These are phyloP conservation scores for Columba janthina DNA, from an alignment of 2,113 vertebrate species.

Conservation along the genomic window DNA sequence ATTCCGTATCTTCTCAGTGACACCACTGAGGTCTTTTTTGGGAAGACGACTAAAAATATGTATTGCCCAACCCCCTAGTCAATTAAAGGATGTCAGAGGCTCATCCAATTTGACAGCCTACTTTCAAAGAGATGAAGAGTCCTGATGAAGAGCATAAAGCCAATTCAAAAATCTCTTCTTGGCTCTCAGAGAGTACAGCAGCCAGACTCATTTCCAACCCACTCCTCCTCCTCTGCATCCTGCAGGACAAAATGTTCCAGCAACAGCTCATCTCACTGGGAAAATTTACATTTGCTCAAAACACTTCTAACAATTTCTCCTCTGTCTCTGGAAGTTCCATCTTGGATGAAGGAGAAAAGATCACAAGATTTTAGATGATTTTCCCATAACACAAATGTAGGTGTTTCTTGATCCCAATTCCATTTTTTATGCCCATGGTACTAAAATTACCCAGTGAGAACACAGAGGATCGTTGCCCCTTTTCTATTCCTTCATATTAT, in stretches of 20 bases:
- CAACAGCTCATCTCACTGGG: slow-evolving; percentile 33
- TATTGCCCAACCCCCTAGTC: neutral
- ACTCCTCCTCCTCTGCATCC: slow-evolving; percentile 52
- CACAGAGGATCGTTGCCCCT: neutral
- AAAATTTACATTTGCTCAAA: slow-evolving; percentile 59
- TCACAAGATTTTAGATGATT: neutral
- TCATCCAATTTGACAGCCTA: slow-evolving; percentile 50
- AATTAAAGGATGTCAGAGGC: slow-evolving; percentile 36
- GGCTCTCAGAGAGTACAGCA: slow-evolving; percentile 39
- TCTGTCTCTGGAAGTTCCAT: slow-evolving; percentile 35
- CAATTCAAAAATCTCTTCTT: slow-evolving; percentile 2
- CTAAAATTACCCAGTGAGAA: neutral
- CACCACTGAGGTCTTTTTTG: neutral
- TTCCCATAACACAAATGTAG: neutral
- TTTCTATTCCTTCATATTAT: neutral
- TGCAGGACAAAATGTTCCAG: slow-evolving; percentile 66
- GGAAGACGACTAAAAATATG: slow-evolving; percentile 35
- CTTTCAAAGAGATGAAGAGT: slow-evolving; percentile 46
- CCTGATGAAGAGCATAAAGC: slow-evolving; percentile 50
- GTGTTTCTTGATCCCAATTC: neutral
- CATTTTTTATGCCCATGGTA: neutral
- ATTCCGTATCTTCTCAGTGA: slow-evolving; percentile 3
- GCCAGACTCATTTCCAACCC: slow-evolving; percentile 58
- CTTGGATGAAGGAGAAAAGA: neutral
- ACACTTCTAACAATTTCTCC: slow-evolving; percentile 30